A percentile compares a stretch with the other conserved stretches of the same genome.
Conservation (phyloP, 2,797 vertebrate genomes). For the Acrossocheilus fasciatus region DNA sequence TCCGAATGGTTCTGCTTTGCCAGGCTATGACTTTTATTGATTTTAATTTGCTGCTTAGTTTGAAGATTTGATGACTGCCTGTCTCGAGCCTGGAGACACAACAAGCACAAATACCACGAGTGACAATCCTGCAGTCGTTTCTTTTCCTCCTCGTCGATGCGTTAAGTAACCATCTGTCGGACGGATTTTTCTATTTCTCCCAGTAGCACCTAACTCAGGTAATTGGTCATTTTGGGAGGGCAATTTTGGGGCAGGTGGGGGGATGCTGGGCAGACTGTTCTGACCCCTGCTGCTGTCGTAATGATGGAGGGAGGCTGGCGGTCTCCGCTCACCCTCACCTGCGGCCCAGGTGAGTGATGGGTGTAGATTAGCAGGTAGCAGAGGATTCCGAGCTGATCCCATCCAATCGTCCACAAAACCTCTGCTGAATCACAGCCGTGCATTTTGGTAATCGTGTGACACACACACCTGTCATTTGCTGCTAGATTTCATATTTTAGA, state of each 20-base stretch:
- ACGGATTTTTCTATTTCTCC: conserved; percentile 69
- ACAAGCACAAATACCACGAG: conserved; percentile 56
- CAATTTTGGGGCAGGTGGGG: conserved; percentile 82
- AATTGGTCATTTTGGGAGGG: conserved; percentile 84
- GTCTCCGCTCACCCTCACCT: conserved; percentile 43
- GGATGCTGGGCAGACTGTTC: conserved; percentile 76
- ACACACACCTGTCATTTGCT: conserved; percentile 25
- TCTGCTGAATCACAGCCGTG: conserved; percentile 5
- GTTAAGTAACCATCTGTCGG: conserved; percentile 83
- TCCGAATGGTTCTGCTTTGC: conserved; percentile 50
- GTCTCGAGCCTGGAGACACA: conserved; percentile 57
- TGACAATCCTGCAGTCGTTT: conserved; percentile 65
- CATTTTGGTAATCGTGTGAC: conserved; percentile 16
- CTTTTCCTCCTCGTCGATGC: conserved; percentile 78
- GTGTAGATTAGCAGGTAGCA: conserved; percentile 50
- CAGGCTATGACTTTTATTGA: conserved; percentile 54
- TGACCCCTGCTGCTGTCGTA: conserved; percentile 83
- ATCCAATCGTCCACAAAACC: conserved; percentile 33
- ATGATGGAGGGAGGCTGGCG: conserved; percentile 67
- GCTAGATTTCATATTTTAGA: conserved; percentile 36
- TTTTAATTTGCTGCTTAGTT: conserved; percentile 66
- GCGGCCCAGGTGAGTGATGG: conserved; percentile 57
- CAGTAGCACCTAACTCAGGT: conserved; percentile 68
- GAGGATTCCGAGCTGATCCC: conserved; percentile 40
- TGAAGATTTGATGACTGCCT: conserved; percentile 62